Evolutionary conservation across 1,140 invertebrate species (phyloP), one percentile per base, ranked within the genome.

Genomic region (Nomia melanderi): DNA sequence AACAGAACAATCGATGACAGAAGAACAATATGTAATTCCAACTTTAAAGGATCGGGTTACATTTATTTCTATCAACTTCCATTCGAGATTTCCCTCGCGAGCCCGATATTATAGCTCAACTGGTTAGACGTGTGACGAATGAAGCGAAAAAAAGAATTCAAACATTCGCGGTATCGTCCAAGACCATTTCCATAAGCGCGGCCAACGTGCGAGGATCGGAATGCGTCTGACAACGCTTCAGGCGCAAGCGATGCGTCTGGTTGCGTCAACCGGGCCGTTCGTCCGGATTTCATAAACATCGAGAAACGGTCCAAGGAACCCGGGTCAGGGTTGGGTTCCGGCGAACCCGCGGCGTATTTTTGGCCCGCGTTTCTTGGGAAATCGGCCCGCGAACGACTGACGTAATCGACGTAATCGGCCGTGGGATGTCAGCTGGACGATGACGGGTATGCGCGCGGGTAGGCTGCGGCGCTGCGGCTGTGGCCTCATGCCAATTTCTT

Each of bases 401-500:
- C 63, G 83, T 83, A 89, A 88, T 88, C 81, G 82, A 82, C 76
- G 82, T 87, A 84, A 87, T 85, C 70, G 83, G 50, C 59, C 47
- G 59, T 67, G 73, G 33, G 44, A 83, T 77, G 79, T 63, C 66
- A 64, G 64, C 62, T 59, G 74, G 64, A 64, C 65, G 82, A 83
- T 76, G 77, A 73, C n/a, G 60, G 47, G 25, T 63, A 64, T n/a
- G n/a, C 71, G 62, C 25, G 41, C 33, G 33, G 77, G 69, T 79
- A 81, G 62, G 62, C 59, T 65, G 71, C 71, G 56, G 71, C 72
- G 64, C 73, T 66, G 79, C 76, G 81, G 59, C 56, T 66, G 71
- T 89, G 88, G 89, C 89, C 63, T 50, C 53, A 65, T 84, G 89
- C 89, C 89, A 90, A 89, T 88, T 90, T 87, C 87, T 89, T 84